These are phyloP conservation scores for Halyomorpha halys DNA, from an alignment of 1,140 invertebrate species.

Conservation along the genomic window DNA sequence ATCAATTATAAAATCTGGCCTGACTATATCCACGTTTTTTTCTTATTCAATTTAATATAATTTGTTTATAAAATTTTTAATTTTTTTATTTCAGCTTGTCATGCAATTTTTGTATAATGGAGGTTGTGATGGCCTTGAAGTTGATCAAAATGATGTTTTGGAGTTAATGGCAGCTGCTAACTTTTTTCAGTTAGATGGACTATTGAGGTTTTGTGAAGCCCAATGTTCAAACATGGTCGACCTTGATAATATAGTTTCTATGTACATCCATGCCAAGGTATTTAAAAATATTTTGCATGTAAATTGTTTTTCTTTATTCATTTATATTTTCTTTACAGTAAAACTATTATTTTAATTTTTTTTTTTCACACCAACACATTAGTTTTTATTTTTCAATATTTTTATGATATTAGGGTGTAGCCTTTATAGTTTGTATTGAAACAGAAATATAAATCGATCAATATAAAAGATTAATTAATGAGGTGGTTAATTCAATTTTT, in stretches of 20 bases:
- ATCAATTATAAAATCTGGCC: too few species aligned
- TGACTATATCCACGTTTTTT: too few species aligned
- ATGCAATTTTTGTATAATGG: slow-evolving; percentile 90
- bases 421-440: too few species aligned
- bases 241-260: slow-evolving; percentile 79
- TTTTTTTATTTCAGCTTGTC: slow-evolving; percentile 54
- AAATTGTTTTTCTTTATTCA: too few species aligned
- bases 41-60: background rate
- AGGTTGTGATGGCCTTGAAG: slow-evolving; percentile 62
- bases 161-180: slow-evolving; percentile 85
- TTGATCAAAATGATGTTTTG: slow-evolving; percentile 67
- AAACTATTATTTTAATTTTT: too few species aligned
- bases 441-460: too few species aligned
- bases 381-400: too few species aligned
- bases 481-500: too few species aligned
- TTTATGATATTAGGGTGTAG: too few species aligned
- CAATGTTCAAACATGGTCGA: slow-evolving; percentile 73
- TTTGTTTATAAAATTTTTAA: slow-evolving; percentile 17
- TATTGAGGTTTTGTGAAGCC: slow-evolving; percentile 74
- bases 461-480: too few species aligned
- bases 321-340: too few species aligned
- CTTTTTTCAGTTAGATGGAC: slow-evolving; percentile 79
- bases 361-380: slow-evolving; percentile 29
- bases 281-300: background rate
- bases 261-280: slow-evolving; percentile 89